Evolutionary conservation across 2,888 invertebrate species (phyloP), one percentile per base, ranked within the genome.

Genomic region (Sussaba pulchella): DNA sequence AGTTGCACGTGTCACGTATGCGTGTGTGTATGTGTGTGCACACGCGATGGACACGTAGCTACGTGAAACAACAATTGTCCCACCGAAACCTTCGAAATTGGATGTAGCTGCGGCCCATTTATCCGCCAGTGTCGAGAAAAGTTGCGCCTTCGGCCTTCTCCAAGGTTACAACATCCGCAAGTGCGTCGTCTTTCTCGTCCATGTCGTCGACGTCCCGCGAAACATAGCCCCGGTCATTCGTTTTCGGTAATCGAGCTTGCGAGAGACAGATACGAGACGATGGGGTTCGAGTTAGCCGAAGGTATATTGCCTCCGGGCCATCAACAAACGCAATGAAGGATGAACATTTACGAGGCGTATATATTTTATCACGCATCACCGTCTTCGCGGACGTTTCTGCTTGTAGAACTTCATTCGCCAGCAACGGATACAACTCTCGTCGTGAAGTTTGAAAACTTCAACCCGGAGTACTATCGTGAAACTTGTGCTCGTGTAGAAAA

Each of bases 41-140:
- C n/a, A n/a, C n/a, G n/a, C n/a, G n/a, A 14, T 26, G 8, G 52
- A 54, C 8, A 54, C 14, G 12, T 24, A 64, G 21, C 57, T 47
- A 67, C 59, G 71, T 52, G 50, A 75, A 71, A 75, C 75, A 75
- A 80, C 75, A 75, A 66, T 75, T 54, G 36, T 31, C 21, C 17
- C 36, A 39, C 41, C 45, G 26, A 67, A 43, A 71, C 61, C 71
- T 43, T 43, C 64, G 66, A 75, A 75, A 80, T 71, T 80, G 75
- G 66, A 75, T 75, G 71, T 57, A 52, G 66, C 61, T 39, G 39
- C 26, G 59, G 71, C 41, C 69, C 66, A 41, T 24, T 78, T 75
- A n/a, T 66, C 54, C 12, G 21, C 43, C 41, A 26, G 19, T 36
- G 24, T 12, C 39, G n/a, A 52, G 43, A 19, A 41, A 39, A 73